Conservation (phyloP, 2,888 invertebrate genomes). For the Conops quadrifasciatus region DNA sequence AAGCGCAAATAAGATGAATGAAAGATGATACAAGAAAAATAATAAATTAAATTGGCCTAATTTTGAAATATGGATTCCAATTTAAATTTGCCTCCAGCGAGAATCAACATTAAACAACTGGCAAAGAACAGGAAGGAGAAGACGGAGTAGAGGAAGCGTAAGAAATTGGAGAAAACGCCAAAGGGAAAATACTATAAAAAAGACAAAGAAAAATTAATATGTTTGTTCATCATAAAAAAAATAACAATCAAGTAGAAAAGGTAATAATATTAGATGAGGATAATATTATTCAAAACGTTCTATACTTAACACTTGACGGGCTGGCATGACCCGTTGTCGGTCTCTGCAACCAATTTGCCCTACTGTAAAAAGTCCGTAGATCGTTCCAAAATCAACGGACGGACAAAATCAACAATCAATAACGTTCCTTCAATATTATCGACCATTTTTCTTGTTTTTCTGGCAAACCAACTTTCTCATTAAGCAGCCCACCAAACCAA, state of each 20-base stretch:
- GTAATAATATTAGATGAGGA: too few species aligned
- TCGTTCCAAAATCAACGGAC: too few species aligned
- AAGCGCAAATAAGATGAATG: slow-evolving; percentile 16
- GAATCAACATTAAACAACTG: slow-evolving; percentile 14
- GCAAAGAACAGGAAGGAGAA: neutral
- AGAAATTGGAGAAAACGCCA: neutral
- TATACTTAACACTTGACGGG: too few species aligned
- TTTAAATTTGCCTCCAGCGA: slow-evolving; percentile 35
- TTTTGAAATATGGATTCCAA: slow-evolving; percentile 39
- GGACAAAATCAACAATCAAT: too few species aligned
- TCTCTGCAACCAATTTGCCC: too few species aligned
- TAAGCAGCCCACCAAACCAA: too few species aligned
- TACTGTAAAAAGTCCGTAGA: too few species aligned
- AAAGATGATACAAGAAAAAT: slow-evolving; percentile 21
- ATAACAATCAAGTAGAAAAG: neutral
- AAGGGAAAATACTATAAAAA: slow-evolving; percentile 3
- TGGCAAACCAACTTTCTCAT: too few species aligned
- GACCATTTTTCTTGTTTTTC: too few species aligned
- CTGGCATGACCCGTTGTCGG: too few species aligned
- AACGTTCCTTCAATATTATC: too few species aligned
- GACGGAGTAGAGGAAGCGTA: neutral
- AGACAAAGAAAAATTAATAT: slow-evolving; percentile 7
- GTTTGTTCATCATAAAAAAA: slow-evolving; percentile 6
- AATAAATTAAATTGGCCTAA: slow-evolving; percentile 38
- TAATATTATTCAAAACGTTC: too few species aligned